These are phyloP conservation scores for Leptogaster cylindrica DNA, from an alignment of 2,888 invertebrate species.

Conservation along the genomic window DNA sequence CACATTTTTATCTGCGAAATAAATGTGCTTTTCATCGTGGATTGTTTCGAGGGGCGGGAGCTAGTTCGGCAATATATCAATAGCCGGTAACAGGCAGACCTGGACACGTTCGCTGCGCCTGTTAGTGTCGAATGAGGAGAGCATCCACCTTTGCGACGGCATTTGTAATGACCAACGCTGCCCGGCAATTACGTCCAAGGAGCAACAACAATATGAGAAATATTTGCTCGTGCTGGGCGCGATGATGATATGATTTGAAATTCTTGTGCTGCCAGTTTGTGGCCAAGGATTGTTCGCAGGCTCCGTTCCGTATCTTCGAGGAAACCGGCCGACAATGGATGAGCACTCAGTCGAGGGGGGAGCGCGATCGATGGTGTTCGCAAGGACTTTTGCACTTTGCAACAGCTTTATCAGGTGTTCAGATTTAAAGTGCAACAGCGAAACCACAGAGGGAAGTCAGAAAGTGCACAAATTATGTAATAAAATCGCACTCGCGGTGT, in stretches of 20 bases:
- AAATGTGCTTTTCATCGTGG: not conserved
- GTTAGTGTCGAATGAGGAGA: not conserved
- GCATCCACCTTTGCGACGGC: not conserved
- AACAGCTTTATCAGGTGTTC: not conserved
- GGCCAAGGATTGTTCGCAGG: too few species aligned
- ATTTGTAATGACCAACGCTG: constrained; percentile 10
- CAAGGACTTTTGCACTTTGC: not conserved
- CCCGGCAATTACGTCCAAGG: not conserved
- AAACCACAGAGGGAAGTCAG: not conserved
- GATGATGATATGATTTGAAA: constrained; percentile 26
- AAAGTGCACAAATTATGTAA: constrained; percentile 19
- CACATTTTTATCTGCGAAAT: not conserved
- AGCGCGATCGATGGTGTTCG: not conserved
- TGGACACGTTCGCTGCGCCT: not conserved
- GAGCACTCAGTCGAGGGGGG: not conserved
- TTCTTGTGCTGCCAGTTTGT: not conserved
- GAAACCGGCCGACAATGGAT: too few species aligned
- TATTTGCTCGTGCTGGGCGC: constrained; percentile 34
- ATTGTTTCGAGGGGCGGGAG: not conserved
- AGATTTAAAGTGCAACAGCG: not conserved
- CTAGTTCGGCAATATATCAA: not conserved
- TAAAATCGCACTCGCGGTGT: not conserved
- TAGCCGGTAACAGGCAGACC: not conserved
- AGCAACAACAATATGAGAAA: constrained; percentile 20
- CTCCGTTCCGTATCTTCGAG: too few species aligned